Conservation (phyloP, 2,888 invertebrate species). For the Lobophora halterata region DNA sequence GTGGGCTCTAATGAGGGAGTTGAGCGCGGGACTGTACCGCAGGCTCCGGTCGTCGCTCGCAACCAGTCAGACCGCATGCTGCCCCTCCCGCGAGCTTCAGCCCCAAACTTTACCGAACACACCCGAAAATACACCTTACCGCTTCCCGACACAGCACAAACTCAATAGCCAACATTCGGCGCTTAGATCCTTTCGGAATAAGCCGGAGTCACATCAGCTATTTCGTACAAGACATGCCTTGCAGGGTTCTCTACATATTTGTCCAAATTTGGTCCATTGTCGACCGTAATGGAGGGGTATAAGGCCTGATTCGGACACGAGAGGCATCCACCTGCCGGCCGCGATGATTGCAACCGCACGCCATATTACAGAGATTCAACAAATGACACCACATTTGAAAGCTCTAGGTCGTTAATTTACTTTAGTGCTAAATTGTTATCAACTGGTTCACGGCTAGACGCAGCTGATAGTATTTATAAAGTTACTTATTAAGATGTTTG, state of each 20-base stretch:
- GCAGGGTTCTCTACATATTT: conserved; percentile 71
- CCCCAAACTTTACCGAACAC: conserved; percentile 54
- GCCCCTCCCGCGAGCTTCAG: conserved; percentile 50
- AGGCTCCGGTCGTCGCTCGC: conserved; percentile 79
- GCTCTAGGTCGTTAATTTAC: conserved; percentile 19
- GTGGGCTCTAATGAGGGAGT: conserved; percentile 56
- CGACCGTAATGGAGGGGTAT: conserved; percentile 48
- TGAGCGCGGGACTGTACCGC: conserved; percentile 60
- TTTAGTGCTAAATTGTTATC: conserved; percentile 14
- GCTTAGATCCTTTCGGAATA: conserved; percentile 39
- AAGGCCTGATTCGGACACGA: conserved; percentile 43
- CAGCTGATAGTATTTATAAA: conserved; percentile 1
- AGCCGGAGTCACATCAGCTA: conserved; percentile 48
- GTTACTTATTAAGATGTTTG: too few species aligned
- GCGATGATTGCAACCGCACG: conserved; percentile 50
- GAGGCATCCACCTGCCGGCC: conserved; percentile 62
- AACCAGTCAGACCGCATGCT: conserved; percentile 76
- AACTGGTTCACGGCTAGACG: conserved; percentile 3
- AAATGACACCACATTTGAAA: conserved; percentile 32
- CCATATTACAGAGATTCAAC: conserved; percentile 42
- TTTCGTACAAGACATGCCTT: conserved; percentile 69
- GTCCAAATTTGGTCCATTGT: conserved; percentile 49
- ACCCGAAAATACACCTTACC: conserved; percentile 42
- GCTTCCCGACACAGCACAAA: conserved; percentile 27
- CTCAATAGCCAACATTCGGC: conserved; percentile 22